Evolutionary conservation across 2,888 invertebrate genomes (phyloP), one percentile per base, ranked within the genome.

Genomic region (Cryptus viduatorius): DNA sequence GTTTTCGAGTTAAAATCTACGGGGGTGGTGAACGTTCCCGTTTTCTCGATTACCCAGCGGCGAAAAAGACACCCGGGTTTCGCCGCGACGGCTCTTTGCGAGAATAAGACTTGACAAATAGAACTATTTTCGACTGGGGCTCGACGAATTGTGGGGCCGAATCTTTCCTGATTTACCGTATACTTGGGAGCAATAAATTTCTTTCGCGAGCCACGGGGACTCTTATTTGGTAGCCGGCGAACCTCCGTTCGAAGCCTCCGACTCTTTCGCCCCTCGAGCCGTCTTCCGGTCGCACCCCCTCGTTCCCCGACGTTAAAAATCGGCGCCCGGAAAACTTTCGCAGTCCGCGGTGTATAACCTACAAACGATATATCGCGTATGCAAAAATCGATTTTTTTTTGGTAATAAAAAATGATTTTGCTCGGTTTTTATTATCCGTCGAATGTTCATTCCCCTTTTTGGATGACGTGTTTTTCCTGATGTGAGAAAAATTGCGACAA

Each of bases 131-230:
- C 84, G 73, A 77, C 69, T 78, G 81, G 56, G 37, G 31, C 81
- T 78, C 84, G 81, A 84, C 84, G 84, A 81, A 84, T 81, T 78
- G 81, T 75, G 78, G 48, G 46, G 53, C 61, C 65, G 37, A 71
- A 65, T 56, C 48, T 76, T 76, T 83, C 78, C 84, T 84, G 80
- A 84, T 84, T 84, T 81, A 84, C 81, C 69, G 78, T 78, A 78
- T 81, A 81, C 78, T 84, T 78, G 78, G 84, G 81, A 84, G 48
- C 84, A 78, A 84, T 84, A 84, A 84, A 84, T 84, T 81, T 81
- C 64, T 48, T 65, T 37, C 64, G 12, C 80, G 69, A 81, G 53
- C 80, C 67, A 77, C 69, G 67, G 42, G 50, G 56, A 65, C 75
- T 84, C 72, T 78, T 71, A 81, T 84, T 84, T 19, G 53, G 72